These are phyloP conservation scores for Agrilus cyanescens DNA, from an alignment of 2,888 invertebrate species.

Conservation along the genomic window DNA sequence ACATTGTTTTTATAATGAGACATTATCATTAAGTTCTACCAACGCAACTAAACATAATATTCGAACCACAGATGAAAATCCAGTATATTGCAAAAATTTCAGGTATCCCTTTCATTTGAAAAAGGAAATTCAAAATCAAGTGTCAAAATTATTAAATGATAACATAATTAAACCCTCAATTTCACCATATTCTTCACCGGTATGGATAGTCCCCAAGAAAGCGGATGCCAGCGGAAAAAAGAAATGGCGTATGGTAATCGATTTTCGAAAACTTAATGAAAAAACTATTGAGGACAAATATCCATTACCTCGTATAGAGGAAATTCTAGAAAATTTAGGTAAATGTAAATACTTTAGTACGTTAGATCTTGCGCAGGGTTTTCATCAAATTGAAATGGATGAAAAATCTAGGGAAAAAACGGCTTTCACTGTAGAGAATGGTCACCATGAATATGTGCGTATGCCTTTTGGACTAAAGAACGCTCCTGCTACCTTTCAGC, in stretches of 20 bases:
- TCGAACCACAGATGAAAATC: conserved; percentile 7
- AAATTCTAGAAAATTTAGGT: conserved; percentile 20
- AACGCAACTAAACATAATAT: conserved; percentile 11
- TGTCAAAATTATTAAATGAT: conserved; percentile 11
- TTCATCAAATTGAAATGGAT: conserved; percentile 22
- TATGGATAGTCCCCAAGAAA: conserved; percentile 14
- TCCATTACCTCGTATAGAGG: conserved; percentile 16
- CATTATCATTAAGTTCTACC: conserved; percentile 7
- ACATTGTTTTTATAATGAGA: conserved; percentile 7
- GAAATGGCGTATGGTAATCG: conserved; percentile 15
- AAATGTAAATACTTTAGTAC: conserved; percentile 18
- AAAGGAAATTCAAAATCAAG: conserved; percentile 11
- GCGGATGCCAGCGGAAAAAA: conserved; percentile 9
- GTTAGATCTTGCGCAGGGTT: conserved; percentile 19
- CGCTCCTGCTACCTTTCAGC: conserved; percentile 20
- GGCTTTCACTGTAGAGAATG: conserved; percentile 17
- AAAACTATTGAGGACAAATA: conserved; percentile 14
- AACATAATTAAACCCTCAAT: conserved; percentile 15
- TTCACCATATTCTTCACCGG: conserved; percentile 15
- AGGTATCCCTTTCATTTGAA: conserved; percentile 9
- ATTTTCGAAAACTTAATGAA: conserved; percentile 12
- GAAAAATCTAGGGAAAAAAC: conserved; percentile 17
- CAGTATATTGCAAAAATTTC: conserved; percentile 9
- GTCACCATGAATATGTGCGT: conserved; percentile 18
- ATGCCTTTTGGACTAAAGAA: conserved; percentile 22